Evolutionary conservation across 2,888 invertebrate genomes (phyloP).

Genomic region (Erannis defoliaria): DNA sequence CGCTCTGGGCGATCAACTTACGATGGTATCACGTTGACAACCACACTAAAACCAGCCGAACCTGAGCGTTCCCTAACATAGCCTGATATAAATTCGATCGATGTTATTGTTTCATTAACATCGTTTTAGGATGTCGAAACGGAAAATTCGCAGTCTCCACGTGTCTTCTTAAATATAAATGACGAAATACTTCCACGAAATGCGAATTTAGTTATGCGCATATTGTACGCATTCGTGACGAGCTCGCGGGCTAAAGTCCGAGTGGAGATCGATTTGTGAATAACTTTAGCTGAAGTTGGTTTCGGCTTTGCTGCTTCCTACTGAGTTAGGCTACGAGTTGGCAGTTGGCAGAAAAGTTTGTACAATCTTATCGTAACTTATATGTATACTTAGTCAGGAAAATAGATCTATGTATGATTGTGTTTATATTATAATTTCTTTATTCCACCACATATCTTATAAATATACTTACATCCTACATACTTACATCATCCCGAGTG

Average conservation of each 20-base stretch:
- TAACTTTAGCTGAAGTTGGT: background rate
- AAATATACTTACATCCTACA: no score
- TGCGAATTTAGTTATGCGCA: background rate
- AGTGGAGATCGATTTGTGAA: background rate
- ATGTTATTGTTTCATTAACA: constrained; percentile 20
- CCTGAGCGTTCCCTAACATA: background rate
- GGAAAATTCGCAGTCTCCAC: background rate
- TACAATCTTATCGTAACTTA: no score
- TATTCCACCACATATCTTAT: no score
- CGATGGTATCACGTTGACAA: background rate
- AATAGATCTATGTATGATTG: no score
- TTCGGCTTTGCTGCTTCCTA: background rate
- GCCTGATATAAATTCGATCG: constrained; percentile 12
- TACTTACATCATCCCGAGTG: no score
- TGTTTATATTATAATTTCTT: no score
- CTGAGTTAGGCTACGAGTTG: background rate
- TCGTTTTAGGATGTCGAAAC: constrained; percentile 2
- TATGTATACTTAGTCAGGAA: background rate
- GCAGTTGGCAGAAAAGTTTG: background rate
- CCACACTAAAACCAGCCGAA: background rate
- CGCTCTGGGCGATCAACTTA: constrained; percentile 6
- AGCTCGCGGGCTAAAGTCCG: background rate
- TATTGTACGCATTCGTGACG: background rate
- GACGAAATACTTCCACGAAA: background rate
- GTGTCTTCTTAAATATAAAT: background rate